A percentile compares a stretch with the other conserved stretches of the same genome.
Evolutionary conservation across 2,888 invertebrate genomes (phyloP).

Genomic region (Neoascia interrupta): DNA sequence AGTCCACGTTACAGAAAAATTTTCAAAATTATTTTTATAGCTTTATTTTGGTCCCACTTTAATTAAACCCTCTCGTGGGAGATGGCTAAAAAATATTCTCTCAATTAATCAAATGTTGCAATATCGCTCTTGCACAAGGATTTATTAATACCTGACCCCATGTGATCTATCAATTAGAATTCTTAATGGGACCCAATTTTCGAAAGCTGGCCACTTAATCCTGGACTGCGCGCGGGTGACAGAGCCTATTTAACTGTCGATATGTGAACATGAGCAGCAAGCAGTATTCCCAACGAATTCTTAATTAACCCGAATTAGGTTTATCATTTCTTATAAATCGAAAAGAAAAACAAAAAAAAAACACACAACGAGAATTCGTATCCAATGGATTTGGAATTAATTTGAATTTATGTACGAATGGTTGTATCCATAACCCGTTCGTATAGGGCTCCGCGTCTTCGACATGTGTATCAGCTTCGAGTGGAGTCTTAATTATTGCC

Average conservation of each 20-base stretch:
- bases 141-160: slow-evolving; percentile 56
- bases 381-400: slow-evolving; percentile 68
- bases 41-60: slow-evolving; percentile 45
- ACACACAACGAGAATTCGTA: slow-evolving; percentile 19
- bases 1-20: too few species aligned
- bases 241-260: slow-evolving; percentile 18
- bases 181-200: slow-evolving; percentile 58
- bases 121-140: slow-evolving; percentile 20
- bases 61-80: slow-evolving; percentile 47
- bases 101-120: slow-evolving; percentile 40
- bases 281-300: slow-evolving; percentile 54
- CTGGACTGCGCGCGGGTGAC: slow-evolving; percentile 30
- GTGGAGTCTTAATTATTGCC: slow-evolving; percentile 54
- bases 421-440: slow-evolving; percentile 28
- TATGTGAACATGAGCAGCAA: slow-evolving; percentile 60
- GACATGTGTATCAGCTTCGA: slow-evolving; percentile 19
- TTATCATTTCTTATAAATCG: slow-evolving; percentile 43
- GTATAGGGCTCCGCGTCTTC: background rate
- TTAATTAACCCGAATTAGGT: slow-evolving; percentile 63
- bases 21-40: too few species aligned
- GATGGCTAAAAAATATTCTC: slow-evolving; percentile 40
- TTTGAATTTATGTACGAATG: slow-evolving; percentile 62
- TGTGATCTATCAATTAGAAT: slow-evolving; percentile 69
- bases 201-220: slow-evolving; percentile 55
- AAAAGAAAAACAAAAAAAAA: slow-evolving; percentile 18